Evolutionary conservation across 1,140 invertebrate species (phyloP).

Genomic region (Centruroides vittatus): DNA sequence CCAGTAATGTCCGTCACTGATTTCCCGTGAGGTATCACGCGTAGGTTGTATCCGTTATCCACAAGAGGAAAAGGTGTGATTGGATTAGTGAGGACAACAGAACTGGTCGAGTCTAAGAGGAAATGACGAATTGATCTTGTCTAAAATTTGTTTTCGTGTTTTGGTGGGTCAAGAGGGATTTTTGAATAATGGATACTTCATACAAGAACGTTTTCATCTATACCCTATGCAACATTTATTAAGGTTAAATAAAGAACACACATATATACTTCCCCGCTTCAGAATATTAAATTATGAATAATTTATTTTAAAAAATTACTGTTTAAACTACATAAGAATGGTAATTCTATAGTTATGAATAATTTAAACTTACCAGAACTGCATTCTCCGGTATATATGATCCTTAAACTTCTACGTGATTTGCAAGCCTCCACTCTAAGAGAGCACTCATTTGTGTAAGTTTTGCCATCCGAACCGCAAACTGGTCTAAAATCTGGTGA

Average conservation of each 20-base stretch:
- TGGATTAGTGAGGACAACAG: too few relatives aligned
- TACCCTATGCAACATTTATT: too few relatives aligned
- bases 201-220: too few relatives aligned
- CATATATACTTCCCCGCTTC: too few relatives aligned
- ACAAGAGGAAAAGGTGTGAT: too few relatives aligned
- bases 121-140: too few relatives aligned
- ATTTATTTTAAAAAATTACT: background rate
- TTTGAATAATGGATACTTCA: too few relatives aligned
- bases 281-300: background rate
- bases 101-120: too few relatives aligned
- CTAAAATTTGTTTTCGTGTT: background rate
- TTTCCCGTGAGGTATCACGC: too few relatives aligned
- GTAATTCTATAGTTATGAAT: background rate
- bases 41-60: too few relatives aligned
- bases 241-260: too few relatives aligned
- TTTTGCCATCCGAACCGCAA: conserved; percentile 61
- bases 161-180: background rate
- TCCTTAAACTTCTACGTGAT: conserved; percentile 49
- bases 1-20: too few relatives aligned
- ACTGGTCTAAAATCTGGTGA: conserved; percentile 63
- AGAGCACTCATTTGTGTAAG: conserved; percentile 71
- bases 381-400: conserved; percentile 66
- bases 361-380: conserved; percentile 43
- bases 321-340: background rate
- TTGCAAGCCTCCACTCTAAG: conserved; percentile 59